Evolutionary conservation across 2,113 vertebrate genomes (phyloP).

Genomic region (Orthonyx spaldingii): DNA sequence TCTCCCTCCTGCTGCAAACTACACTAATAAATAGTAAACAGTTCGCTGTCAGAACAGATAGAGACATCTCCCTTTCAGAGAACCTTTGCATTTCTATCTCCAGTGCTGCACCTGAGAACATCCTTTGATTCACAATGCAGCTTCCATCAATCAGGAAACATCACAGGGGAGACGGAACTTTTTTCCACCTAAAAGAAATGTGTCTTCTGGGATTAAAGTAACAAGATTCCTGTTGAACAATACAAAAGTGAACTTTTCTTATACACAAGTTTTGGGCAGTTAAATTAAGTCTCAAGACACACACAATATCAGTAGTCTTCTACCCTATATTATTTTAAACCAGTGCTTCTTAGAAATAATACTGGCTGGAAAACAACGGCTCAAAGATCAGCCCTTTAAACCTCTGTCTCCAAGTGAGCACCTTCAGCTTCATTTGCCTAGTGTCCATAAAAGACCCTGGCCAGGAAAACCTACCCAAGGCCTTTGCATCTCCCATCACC

Average conservation of each 20-base stretch:
- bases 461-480: background rate
- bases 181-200: conserved; percentile 54
- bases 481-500: background rate
- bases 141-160: conserved; percentile 68
- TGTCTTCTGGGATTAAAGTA: conserved; percentile 61
- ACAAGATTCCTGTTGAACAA: conserved; percentile 48
- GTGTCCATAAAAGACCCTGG: background rate
- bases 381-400: background rate
- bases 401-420: background rate
- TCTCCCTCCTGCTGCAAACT: background rate
- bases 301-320: background rate
- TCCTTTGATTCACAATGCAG: conserved; percentile 70
- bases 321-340: background rate
- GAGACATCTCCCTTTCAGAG: background rate
- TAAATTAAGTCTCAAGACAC: background rate
- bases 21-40: conserved; percentile 12
- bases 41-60: background rate
- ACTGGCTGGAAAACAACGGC: background rate
- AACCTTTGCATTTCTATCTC: background rate
- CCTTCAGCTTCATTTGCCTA: background rate
- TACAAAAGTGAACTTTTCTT: background rate
- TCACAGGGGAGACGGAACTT: conserved; percentile 58
- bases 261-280: background rate
- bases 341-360: background rate
- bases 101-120: conserved; percentile 67